These are phyloP conservation scores for Agrotis clavis DNA, from an alignment of 2,888 invertebrate genomes.

Conservation along the genomic window DNA sequence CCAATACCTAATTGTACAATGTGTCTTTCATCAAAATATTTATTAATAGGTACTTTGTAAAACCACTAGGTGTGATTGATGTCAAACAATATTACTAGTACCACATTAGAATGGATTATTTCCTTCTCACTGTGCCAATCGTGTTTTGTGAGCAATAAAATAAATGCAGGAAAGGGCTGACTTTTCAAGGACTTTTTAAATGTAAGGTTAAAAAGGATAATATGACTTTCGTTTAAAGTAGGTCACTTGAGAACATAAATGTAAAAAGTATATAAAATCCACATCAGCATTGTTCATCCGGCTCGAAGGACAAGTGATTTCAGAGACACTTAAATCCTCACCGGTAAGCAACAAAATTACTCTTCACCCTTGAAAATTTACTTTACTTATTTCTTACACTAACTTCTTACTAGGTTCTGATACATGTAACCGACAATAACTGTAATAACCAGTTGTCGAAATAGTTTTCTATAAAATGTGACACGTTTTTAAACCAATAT, in stretches of 20 bases:
- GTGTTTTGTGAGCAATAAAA: neutral
- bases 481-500: conserved; percentile 43
- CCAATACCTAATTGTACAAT: too few species aligned
- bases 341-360: neutral
- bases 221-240: neutral
- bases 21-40: too few species aligned
- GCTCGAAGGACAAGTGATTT: conserved; percentile 17
- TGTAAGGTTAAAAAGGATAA: too few species aligned
- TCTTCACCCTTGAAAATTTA: neutral
- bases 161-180: neutral
- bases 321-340: neutral
- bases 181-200: neutral
- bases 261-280: too few species aligned
- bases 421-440: conserved; percentile 3
- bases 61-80: neutral
- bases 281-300: neutral
- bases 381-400: neutral
- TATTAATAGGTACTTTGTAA: too few species aligned
- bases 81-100: neutral
- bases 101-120: neutral
- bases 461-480: conserved; percentile 27
- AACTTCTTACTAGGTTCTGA: conserved; percentile 1
- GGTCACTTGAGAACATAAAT: neutral
- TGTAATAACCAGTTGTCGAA: conserved; percentile 21
- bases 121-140: neutral